Conservation (phyloP, 2,113 vertebrate species). For the Clarias magur region DNA sequence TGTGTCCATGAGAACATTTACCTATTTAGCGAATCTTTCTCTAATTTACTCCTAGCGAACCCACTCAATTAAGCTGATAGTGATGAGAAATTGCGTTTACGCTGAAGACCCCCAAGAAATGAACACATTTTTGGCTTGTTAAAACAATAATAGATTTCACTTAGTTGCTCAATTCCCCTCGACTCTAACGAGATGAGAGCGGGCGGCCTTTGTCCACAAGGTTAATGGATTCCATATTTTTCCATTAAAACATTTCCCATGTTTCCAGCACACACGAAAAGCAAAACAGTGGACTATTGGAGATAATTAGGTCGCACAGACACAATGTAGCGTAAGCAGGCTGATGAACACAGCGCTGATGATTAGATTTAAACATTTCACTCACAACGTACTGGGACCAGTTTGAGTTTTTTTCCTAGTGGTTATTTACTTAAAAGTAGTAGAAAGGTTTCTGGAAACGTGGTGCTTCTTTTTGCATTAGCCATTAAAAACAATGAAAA, state of each 20-base stretch:
- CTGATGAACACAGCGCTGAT: conserved; percentile 12
- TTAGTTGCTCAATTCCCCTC: conserved; percentile 76
- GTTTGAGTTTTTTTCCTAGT: neutral
- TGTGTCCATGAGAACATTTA: neutral
- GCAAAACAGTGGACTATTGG: conserved; percentile 44
- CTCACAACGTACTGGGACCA: conserved; percentile 7
- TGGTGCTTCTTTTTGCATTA: neutral
- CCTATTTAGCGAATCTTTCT: conserved; percentile 32
- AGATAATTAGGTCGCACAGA: conserved; percentile 51
- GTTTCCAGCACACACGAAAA: conserved; percentile 31
- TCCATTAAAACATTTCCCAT: conserved; percentile 50
- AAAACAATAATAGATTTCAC: conserved; percentile 86
- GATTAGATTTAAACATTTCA: neutral
- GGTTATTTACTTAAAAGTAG: neutral
- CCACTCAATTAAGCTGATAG: conserved; percentile 56
- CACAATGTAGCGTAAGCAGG: conserved; percentile 38
- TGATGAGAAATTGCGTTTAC: conserved; percentile 77
- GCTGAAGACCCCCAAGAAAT: conserved; percentile 77
- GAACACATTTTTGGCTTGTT: conserved; percentile 79
- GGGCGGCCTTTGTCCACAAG: conserved; percentile 83
- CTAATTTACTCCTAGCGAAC: conserved; percentile 25
- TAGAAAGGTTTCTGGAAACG: neutral
- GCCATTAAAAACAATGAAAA: neutral
- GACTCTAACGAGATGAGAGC: conserved; percentile 86
- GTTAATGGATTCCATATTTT: conserved; percentile 87